Percentiles rank a stretch among this genome's conserved stretches.
phyloP scores from a whole-genome alignment of 2,797 vertebrate species.

The Streptopelia turtur region DNA sequence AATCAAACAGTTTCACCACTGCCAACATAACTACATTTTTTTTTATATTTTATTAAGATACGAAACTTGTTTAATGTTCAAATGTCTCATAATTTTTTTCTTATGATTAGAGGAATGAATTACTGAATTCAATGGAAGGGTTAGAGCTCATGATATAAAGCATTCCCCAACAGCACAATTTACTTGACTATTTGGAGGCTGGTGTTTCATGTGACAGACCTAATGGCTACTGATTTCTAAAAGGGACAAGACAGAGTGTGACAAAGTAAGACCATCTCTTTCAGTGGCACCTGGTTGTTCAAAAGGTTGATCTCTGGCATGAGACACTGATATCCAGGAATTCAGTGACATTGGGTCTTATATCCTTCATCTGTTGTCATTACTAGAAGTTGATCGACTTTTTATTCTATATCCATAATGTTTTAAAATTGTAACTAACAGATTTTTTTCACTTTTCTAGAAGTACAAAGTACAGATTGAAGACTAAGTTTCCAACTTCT shows the following conservation, averaged over 20 bases:
- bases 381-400: not conserved
- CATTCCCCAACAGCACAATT: not conserved
- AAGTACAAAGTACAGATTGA: not conserved
- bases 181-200: not conserved
- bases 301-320: not conserved
- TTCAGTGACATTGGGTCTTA: not conserved
- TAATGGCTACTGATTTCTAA: not conserved
- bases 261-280: not conserved
- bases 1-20: not conserved
- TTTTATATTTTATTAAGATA: not conserved
- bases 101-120: not conserved
- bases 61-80: not conserved
- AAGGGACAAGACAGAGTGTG: not conserved
- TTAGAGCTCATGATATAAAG: not conserved
- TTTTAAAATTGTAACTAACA: not conserved
- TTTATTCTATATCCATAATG: not conserved
- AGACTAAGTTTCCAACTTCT: not conserved
- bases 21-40: not conserved
- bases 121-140: not conserved
- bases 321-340: not conserved
- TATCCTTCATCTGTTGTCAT: not conserved
- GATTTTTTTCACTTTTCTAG: not conserved
- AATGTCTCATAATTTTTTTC: not conserved
- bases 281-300: not conserved
- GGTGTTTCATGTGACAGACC: not conserved